Evolutionary conservation across 1,140 invertebrate species (phyloP).

Genomic region (Ruditapes philippinarum): DNA sequence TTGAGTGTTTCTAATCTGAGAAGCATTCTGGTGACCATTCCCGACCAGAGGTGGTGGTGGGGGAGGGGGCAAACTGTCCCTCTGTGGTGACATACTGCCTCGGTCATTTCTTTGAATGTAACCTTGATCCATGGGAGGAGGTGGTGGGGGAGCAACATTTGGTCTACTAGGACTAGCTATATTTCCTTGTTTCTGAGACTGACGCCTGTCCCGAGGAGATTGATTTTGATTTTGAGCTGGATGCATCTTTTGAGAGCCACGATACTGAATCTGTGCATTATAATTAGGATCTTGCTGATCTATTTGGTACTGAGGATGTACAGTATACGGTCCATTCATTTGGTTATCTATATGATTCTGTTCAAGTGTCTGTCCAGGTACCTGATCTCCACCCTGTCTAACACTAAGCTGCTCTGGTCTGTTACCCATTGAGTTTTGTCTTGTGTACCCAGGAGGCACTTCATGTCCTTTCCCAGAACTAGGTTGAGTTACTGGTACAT

Average conservation of each 20-base stretch:
- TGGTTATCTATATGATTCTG: slow-evolving; percentile 30
- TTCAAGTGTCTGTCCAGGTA: background rate
- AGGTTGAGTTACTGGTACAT: slow-evolving; percentile 18
- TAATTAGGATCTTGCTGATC: slow-evolving; percentile 55
- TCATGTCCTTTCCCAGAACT: background rate
- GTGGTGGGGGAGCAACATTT: slow-evolving; percentile 65
- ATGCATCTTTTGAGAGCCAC: slow-evolving; percentile 21
- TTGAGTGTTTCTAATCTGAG: slow-evolving; percentile 35
- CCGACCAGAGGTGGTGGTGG: slow-evolving; percentile 91
- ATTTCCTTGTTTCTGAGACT: slow-evolving; percentile 34
- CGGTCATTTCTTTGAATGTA: slow-evolving; percentile 87
- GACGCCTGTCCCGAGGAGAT: slow-evolving; percentile 29
- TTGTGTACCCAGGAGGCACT: slow-evolving; percentile 51
- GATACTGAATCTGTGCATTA: slow-evolving; percentile 26
- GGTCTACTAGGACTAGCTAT: slow-evolving; percentile 69
- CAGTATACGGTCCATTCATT: slow-evolving; percentile 62
- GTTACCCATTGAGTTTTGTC: background rate
- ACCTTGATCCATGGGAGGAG: slow-evolving; percentile 87
- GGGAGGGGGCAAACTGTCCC: slow-evolving; percentile 94
- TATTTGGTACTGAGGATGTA: slow-evolving; percentile 32
- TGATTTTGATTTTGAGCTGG: slow-evolving; percentile 47
- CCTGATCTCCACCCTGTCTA: background rate
- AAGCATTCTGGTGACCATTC: slow-evolving; percentile 15
- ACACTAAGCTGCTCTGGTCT: slow-evolving; percentile 29
- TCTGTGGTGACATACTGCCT: slow-evolving; percentile 88